Evolutionary conservation across 2,888 invertebrate genomes (phyloP), one percentile per base, ranked within the genome.

Genomic region (Eupithecia insigniata): DNA sequence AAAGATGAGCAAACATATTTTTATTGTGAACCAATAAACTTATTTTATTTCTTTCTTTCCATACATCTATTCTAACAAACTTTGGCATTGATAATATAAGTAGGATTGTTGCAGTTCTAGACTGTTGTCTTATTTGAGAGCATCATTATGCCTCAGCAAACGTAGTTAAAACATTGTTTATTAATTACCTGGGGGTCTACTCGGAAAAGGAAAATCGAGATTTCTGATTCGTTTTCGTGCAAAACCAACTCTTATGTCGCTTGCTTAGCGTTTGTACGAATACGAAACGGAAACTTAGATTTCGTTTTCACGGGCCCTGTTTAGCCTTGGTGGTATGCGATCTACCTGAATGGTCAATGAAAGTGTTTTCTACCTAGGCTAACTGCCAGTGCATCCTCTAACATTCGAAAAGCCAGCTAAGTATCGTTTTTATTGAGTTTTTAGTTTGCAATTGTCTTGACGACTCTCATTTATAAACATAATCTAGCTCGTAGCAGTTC

Each of bases 121-220:
- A 64, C 60, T 6, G 30, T 22, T 26, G 7, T 26, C 26, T n/a
- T 36, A 36, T 14, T 36, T 64, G 64, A n/a, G 36, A 39, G 34
- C 26, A 16, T 64, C 39, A 39, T 36, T 26, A 34, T 6, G 26
- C 36, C 32, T 64, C 36, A 26, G 64, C 36, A 26, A 26, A 26
- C 36, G 64, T 64, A 64, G 26, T 39, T 34, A 22, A 64, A 22
- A 39, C 22, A 34, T 64, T 64, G 64, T 64, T 39, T 36, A 64
- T 64, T 64, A 26, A 64, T 64, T 26, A 26, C 12, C 36, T n/a
- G n/a, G n/a, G n/a, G n/a, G n/a, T n/a, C n/a, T n/a, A n/a, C n/a
- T n/a, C n/a, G n/a, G n/a, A n/a, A n/a, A n/a, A n/a, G n/a, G n/a
- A n/a, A n/a, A n/a, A n/a, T n/a, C n/a, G n/a, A n/a, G n/a, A n/a